A percentile compares a stretch with the other conserved stretches of the same genome.
phyloP scores from a whole-genome alignment of 23 tunicate species.

The Aplidium turbinatum region DNA sequence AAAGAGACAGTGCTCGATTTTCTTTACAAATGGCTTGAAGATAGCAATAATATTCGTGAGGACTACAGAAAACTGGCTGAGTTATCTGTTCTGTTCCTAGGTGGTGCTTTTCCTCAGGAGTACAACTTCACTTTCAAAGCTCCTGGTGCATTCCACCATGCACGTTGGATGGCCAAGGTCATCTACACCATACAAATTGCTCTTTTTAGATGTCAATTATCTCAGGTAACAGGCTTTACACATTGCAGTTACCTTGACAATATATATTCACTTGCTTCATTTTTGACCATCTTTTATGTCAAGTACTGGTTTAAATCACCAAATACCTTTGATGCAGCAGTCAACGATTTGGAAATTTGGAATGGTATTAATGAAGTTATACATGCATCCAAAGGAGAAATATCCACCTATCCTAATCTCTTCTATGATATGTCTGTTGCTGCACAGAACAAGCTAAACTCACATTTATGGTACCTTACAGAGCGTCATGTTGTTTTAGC shows the following conservation, averaged over 20 bases:
- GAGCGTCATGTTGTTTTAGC: too few species aligned
- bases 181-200: conserved; percentile 29
- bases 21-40: too few species aligned
- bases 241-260: neutral
- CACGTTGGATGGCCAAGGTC: conserved; percentile 26
- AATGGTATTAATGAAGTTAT: neutral
- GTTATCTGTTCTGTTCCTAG: too few species aligned
- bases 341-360: conserved; percentile 1
- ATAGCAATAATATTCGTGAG: too few species aligned
- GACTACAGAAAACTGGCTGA: too few species aligned
- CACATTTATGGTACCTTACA: too few species aligned
- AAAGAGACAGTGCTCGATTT: too few species aligned
- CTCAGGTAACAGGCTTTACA: neutral
- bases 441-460: conserved; percentile 6
- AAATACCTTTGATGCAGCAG: conserved; percentile 2
- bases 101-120: too few species aligned
- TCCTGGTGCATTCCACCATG: conserved; percentile 28
- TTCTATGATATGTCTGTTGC: neutral
- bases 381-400: neutral
- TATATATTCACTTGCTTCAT: conserved; percentile 10
- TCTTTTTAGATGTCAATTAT: conserved; percentile 11
- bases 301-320: conserved; percentile 7
- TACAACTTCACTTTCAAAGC: too few species aligned
- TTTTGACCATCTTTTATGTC: conserved; percentile 21
- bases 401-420: neutral